These are phyloP conservation scores for Solenopsis fugax DNA, from an alignment of 1,140 invertebrate genomes.

Conservation along the genomic window DNA sequence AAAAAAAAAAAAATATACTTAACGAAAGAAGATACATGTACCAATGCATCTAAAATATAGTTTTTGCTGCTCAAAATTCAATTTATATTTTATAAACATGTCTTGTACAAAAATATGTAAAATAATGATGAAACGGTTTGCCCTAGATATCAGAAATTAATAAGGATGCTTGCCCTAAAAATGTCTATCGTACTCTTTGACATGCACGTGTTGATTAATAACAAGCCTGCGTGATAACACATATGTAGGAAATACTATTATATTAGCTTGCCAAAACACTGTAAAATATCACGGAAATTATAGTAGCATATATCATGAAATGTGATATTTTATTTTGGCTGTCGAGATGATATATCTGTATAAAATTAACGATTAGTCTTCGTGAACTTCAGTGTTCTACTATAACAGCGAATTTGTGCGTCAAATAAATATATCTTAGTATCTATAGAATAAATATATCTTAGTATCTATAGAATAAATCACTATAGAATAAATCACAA, in stretches of 20 bases:
- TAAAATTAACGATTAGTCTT: slow-evolving; percentile 52
- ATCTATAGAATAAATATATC: slow-evolving; percentile 40
- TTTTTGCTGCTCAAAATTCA: background rate
- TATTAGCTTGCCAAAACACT: slow-evolving; percentile 9
- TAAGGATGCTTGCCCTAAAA: background rate
- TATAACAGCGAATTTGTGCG: slow-evolving; percentile 32
- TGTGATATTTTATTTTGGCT: slow-evolving; percentile 41
- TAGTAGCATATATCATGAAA: slow-evolving; percentile 5
- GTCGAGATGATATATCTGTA: slow-evolving; percentile 37
- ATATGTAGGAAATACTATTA: background rate
- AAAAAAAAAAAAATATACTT: background rate
- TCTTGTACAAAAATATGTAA: background rate
- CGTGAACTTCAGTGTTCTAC: background rate
- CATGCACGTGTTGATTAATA: background rate
- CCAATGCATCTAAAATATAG: background rate
- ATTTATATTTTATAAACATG: background rate
- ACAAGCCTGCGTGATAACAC: background rate
- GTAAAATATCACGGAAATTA: slow-evolving; percentile 39
- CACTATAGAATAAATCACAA: background rate
- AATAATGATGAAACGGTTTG: background rate
- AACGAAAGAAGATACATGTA: background rate
- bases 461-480: slow-evolving; percentile 24
- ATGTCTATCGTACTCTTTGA: background rate
- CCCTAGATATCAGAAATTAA: background rate
- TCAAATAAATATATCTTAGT: slow-evolving; percentile 13